A percentile compares a stretch with the other conserved stretches of the same genome.
phyloP scores from a whole-genome alignment of 2,888 invertebrate species.

The Reticulitermes lucifugus region DNA sequence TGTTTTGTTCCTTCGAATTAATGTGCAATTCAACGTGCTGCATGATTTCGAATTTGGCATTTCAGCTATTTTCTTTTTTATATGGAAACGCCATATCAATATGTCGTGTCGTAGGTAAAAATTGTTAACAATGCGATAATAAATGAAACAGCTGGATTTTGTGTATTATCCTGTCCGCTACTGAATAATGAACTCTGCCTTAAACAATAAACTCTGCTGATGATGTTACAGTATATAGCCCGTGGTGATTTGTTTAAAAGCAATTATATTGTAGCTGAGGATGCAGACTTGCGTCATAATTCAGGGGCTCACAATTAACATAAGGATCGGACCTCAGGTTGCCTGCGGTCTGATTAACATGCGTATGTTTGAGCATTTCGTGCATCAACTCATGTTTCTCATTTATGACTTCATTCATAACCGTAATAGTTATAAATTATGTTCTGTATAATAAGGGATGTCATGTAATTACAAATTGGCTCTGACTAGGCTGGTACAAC shows the following conservation, averaged over 20 bases:
- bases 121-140: background rate
- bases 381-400: too few relatives aligned
- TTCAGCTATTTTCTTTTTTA: background rate
- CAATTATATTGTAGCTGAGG: background rate
- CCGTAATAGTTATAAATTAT: background rate
- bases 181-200: background rate
- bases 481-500: background rate
- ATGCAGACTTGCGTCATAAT: background rate
- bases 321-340: too few relatives aligned
- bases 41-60: background rate
- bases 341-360: too few relatives aligned
- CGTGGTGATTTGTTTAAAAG: conserved; percentile 4
- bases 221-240: background rate
- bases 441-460: conserved; percentile 2
- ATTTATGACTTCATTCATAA: background rate
- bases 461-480: conserved; percentile 11
- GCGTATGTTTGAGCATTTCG: too few relatives aligned
- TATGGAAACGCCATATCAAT: background rate
- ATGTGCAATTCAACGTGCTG: background rate
- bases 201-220: background rate
- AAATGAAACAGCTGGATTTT: background rate
- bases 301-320: too few relatives aligned
- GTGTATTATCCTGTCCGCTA: background rate
- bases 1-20: background rate
- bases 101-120: background rate